Conservation (phyloP, 2,113 vertebrate species). For the Rhizomys pruinosus region DNA sequence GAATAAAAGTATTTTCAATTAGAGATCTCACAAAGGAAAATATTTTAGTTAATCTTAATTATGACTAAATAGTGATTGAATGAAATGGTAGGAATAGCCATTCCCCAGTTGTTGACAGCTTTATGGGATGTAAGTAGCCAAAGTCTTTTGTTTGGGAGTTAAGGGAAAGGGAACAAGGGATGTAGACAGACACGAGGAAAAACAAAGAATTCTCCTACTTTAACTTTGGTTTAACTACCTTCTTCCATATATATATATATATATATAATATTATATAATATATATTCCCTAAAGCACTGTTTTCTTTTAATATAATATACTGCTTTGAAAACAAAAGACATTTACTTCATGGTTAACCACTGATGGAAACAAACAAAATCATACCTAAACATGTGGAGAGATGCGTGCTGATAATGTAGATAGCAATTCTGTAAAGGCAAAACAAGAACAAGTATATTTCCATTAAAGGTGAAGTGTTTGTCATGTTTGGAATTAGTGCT, state of each 20-base stretch:
- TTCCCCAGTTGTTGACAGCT: not conserved
- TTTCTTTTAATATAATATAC: conserved; percentile 12
- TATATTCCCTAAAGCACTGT: conserved; percentile 13
- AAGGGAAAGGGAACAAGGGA: no score
- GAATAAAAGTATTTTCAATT: conserved; percentile 41
- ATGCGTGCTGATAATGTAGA: not conserved
- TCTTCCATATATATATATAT: no score
- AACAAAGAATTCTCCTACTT: not conserved
- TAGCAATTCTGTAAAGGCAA: conserved; percentile 16
- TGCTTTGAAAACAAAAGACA: not conserved
- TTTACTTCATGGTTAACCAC: not conserved
- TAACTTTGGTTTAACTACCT: not conserved
- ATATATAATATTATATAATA: no score
- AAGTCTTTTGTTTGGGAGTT: not conserved
- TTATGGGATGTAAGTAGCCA: not conserved
- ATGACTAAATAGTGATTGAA: conserved; percentile 12
- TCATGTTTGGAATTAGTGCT: conserved; percentile 18
- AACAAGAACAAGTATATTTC: conserved; percentile 49
- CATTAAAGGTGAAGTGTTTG: conserved; percentile 15
- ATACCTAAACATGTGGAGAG: conserved; percentile 1
- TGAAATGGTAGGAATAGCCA: not conserved
- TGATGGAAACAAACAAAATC: not conserved
- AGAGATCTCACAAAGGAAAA: conserved; percentile 4
- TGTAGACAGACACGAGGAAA: not conserved
- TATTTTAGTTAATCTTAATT: not conserved